Evolutionary conservation across 2,797 vertebrate species (phyloP).

Genomic region (Syngnathus rostellatus): DNA sequence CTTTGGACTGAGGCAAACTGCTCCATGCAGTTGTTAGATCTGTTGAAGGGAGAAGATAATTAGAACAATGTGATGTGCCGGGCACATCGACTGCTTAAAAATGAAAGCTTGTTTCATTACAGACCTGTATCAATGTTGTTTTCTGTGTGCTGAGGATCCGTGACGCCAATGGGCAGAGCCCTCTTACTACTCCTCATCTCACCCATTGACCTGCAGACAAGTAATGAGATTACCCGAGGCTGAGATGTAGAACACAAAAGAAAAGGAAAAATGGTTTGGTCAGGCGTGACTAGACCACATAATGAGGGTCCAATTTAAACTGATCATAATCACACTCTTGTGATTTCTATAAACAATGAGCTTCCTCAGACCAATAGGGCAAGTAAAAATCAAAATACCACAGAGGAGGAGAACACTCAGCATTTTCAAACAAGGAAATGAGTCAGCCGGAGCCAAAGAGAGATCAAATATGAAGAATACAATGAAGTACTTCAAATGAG

Average conservation of each 20-base stretch:
- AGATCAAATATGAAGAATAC: neutral
- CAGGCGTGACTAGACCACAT: neutral
- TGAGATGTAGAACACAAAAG: neutral
- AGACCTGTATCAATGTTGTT: slow-evolving; percentile 72
- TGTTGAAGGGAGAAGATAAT: slow-evolving; percentile 37
- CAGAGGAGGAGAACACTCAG: neutral
- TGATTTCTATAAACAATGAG: neutral
- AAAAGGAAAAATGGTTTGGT: no score
- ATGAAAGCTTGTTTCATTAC: slow-evolving; percentile 1
- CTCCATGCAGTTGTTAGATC: slow-evolving; percentile 78
- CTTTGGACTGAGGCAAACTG: slow-evolving; percentile 81
- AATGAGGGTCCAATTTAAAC: neutral
- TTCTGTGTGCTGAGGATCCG: slow-evolving; percentile 62
- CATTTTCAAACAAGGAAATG: neutral
- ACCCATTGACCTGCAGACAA: slow-evolving; percentile 65
- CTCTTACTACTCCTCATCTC: slow-evolving; percentile 78
- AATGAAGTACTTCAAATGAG: neutral
- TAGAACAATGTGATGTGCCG: neutral
- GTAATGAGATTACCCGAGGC: neutral
- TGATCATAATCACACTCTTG: neutral
- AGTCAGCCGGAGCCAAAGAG: neutral
- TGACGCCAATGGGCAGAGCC: slow-evolving; percentile 65
- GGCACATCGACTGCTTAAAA: neutral
- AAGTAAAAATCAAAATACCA: neutral
- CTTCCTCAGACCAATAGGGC: neutral